A percentile compares a stretch with the other conserved stretches of the same genome.
Evolutionary conservation across 2,797 vertebrate genomes (phyloP).

Genomic region (Eptatretus atami): DNA sequence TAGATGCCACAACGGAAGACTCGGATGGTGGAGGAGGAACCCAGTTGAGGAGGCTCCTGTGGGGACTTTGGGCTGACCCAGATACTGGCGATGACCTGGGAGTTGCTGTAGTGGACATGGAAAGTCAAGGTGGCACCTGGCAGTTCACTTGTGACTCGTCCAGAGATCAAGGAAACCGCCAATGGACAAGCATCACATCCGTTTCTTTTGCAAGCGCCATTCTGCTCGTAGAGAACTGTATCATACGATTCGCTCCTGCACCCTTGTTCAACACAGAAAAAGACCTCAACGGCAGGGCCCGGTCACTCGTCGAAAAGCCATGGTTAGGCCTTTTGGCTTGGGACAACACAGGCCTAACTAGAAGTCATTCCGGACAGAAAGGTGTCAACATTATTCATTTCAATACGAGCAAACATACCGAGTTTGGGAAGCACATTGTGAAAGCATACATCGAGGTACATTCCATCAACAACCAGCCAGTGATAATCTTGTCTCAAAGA

Average conservation of each 20-base stretch:
- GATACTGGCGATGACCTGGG: constrained; percentile 1
- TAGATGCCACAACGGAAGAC: neutral
- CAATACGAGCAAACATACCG: neutral
- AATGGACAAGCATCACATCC: neutral
- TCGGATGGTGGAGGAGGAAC: neutral
- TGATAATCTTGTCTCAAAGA: neutral
- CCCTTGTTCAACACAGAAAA: constrained; percentile 3
- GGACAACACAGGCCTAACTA: neutral
- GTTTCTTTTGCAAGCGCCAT: neutral
- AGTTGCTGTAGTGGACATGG: neutral
- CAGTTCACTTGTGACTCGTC: constrained; percentile 1
- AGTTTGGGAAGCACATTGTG: neutral
- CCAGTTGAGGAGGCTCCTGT: neutral
- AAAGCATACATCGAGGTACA: neutral
- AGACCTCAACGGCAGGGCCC: neutral
- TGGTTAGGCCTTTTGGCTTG: neutral
- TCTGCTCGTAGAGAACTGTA: neutral
- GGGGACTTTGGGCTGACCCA: neutral
- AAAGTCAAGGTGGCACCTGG: neutral
- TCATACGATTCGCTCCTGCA: neutral
- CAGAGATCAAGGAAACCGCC: neutral
- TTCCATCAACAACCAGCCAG: neutral
- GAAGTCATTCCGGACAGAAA: neutral
- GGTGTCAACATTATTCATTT: neutral
- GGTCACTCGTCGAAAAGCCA: neutral